phyloP scores from a whole-genome alignment of 2,797 vertebrate genomes.

The Lagorchestes hirsutus region DNA sequence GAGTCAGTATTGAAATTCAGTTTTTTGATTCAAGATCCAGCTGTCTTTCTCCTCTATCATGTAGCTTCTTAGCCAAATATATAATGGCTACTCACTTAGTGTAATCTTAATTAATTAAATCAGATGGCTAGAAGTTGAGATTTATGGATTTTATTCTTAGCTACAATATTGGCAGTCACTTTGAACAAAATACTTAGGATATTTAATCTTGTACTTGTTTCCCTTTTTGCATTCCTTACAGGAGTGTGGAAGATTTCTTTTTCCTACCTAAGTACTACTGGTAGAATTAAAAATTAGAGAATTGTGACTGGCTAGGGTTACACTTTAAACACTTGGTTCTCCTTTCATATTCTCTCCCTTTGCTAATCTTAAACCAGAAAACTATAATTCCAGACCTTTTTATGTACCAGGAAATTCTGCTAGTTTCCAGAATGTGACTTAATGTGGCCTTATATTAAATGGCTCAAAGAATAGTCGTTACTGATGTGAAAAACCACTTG shows the following conservation, averaged over 20 bases:
- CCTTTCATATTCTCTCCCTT: neutral
- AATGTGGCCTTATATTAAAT: neutral
- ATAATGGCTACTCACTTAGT: neutral
- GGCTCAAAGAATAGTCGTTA: neutral
- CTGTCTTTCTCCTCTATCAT: neutral
- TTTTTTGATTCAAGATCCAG: neutral
- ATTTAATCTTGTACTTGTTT: neutral
- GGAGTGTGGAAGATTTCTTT: neutral
- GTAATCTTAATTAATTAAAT: neutral
- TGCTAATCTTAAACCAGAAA: neutral
- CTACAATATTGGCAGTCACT: neutral
- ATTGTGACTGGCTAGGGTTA: neutral
- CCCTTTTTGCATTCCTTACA: neutral
- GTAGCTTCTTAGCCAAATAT: neutral
- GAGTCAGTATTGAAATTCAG: neutral
- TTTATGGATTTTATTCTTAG: neutral
- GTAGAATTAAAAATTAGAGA: neutral
- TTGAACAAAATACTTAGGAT: neutral
- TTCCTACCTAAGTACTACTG: neutral
- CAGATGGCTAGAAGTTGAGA: neutral
- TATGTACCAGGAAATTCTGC: neutral
- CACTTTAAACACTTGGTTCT: neutral
- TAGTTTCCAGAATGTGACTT: neutral
- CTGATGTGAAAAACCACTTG: neutral
- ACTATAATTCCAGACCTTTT: neutral